These are phyloP conservation scores for Philopotamus ludificatus DNA, from an alignment of 1,140 invertebrate species.

Conservation along the genomic window DNA sequence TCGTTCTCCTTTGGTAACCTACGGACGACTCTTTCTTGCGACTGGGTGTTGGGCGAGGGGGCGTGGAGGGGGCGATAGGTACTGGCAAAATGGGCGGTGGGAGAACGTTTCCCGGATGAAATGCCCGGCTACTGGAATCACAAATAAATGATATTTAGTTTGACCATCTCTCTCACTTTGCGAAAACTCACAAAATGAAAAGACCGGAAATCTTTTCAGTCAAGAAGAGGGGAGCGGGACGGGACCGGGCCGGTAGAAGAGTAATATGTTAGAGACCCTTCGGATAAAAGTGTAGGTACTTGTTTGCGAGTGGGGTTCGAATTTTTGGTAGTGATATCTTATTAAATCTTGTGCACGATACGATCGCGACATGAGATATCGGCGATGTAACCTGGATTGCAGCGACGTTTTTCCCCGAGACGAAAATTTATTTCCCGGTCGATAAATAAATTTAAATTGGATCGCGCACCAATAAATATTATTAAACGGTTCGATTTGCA, in stretches of 20 bases:
- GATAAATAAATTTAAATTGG: too few relatives aligned
- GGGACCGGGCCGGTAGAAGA: too few relatives aligned
- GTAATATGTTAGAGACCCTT: background rate
- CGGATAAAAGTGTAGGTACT: background rate
- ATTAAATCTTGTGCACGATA: background rate
- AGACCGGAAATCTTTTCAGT: slow-evolving; percentile 26
- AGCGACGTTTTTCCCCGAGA: too few relatives aligned
- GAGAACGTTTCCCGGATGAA: background rate
- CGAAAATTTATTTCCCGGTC: too few relatives aligned
- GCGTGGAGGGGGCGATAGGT: background rate
- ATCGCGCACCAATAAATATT: too few relatives aligned
- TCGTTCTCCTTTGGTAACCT: slow-evolving; percentile 16
- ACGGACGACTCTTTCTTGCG: background rate
- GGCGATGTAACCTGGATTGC: background rate
- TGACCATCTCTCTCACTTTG: slow-evolving; percentile 19
- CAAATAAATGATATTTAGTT: slow-evolving; percentile 34
- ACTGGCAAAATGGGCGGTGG: background rate
- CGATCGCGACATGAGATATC: background rate
- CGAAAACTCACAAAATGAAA: slow-evolving; percentile 27
- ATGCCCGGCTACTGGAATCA: background rate
- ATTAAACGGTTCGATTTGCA: too few relatives aligned
- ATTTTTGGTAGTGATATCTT: background rate
- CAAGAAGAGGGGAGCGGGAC: too few relatives aligned
- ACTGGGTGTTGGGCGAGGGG: background rate
- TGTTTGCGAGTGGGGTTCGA: background rate